Evolutionary conservation across 2,113 vertebrate species (phyloP), one percentile per base, ranked within the genome.

Genomic region (Orientallactaga bullata): DNA sequence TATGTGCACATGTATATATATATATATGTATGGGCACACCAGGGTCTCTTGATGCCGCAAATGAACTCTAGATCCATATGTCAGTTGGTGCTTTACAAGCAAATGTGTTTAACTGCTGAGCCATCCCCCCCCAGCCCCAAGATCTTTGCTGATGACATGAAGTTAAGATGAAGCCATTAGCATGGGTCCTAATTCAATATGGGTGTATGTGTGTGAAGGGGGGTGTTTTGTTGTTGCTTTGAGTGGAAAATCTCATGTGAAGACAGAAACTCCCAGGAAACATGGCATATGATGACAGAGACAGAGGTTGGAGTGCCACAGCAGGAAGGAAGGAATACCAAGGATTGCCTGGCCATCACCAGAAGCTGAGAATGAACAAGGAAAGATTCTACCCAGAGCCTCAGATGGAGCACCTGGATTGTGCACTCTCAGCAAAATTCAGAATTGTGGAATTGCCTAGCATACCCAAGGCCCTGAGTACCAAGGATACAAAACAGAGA

Each of bases 101-200:
- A 47, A 47, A 47, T 47, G 42, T 47, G 42, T 47, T 47, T 47
- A 47, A 47, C 42, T 47, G 42, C 42, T 47, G 42, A 47, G 42
- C 42, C 42, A 47, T 47, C 42, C 8, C 42, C 8, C 42, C 8
- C 42, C 81, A 37, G 85, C 61, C 63, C 85, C 72, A 65, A 47
- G 26, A 18, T 76, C 61, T 92, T 88, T 71, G 35, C 35, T 83
- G 60, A 63, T 55, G 51, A 21, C 61, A 88, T 79, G 71, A 93
- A 65, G 30, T 88, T 74, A 91, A 60, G 37, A 72, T 85, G 63
- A 96, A n/a, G 60, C 39, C 37, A 37, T 30, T 39, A 65, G 35
- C 15, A 39, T 42, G 28, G 32, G 3, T 65, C 47, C 47, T 81
- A 55, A 78, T 68, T 85, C 88, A 63, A 15, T 32, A 39, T 30